These are phyloP conservation scores for Mercenaria mercenaria DNA, from an alignment of 1,140 invertebrate species.

Conservation along the genomic window DNA sequence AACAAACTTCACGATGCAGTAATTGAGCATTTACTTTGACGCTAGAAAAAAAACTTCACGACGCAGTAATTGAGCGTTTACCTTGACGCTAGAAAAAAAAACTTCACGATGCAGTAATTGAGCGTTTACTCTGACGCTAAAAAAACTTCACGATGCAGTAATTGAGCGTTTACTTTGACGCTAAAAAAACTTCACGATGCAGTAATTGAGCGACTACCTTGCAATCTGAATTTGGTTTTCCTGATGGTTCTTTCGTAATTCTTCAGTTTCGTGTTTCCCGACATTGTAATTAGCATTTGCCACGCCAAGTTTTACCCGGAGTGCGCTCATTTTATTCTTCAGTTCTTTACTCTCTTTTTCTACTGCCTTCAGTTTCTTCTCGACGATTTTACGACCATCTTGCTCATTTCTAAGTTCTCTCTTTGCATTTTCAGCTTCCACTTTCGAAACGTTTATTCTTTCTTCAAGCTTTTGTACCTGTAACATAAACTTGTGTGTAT, in stretches of 20 bases:
- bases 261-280: constrained; percentile 54
- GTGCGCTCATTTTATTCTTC: constrained; percentile 1
- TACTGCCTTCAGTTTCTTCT: constrained; percentile 41
- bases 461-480: constrained; percentile 47
- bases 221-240: constrained; percentile 54
- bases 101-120: too few relatives aligned
- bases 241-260: constrained; percentile 44
- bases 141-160: too few relatives aligned
- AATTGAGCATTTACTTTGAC: too few relatives aligned
- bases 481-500: background rate
- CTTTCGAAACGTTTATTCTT: constrained; percentile 1
- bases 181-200: too few relatives aligned
- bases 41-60: too few relatives aligned
- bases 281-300: constrained; percentile 59
- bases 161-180: too few relatives aligned
- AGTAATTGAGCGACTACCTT: too few relatives aligned
- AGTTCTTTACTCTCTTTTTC: constrained; percentile 56
- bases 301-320: constrained; percentile 54
- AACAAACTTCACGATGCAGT: too few relatives aligned
- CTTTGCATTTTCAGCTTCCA: constrained; percentile 50
- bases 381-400: constrained; percentile 43
- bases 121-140: too few relatives aligned
- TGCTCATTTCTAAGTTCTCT: constrained; percentile 50
- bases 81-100: too few relatives aligned
- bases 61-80: too few relatives aligned